Base-by-base conservation (phyloP, 2,113 vertebrate species). In the Epinephelus cyanopodus region DNA sequence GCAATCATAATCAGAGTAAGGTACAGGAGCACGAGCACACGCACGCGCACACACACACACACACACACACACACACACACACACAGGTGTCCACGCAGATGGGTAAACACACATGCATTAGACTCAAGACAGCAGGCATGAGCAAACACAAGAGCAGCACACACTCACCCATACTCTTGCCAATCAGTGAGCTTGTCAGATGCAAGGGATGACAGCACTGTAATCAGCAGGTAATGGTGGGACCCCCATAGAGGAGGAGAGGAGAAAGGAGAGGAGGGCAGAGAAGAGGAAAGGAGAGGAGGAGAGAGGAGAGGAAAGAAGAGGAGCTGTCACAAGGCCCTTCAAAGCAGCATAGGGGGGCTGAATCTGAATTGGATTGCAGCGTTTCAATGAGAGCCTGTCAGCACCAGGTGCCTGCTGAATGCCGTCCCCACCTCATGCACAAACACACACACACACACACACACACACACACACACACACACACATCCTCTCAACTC, bases 191-290 rank as follows among this genome's bases (percentile, higher is more conserved):
- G 76, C 77, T 86, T 88, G 87, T 89, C 87, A 88, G 54, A 71
- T 54, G 37, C 42, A 53, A 54, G 77, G 60, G 78, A 61, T 83
- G 92, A 88, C 92, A 92, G 90, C 76, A 88, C 87, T 90, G 87
- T 89, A 92, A 93, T 94, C 92, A 93, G 89, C 64, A 86, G 85
- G 90, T 88, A 91, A 90, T 90, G 78, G 92, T 71, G 73, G 85
- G 75, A 68, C 69, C 67, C 82, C 84, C 19, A 66, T 14, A 47
- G 74, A 48, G 25, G 57, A n/a, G 50, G 18, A 27, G 50, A 19
- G 57, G 48, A 21, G 50, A 18, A 29, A 50, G 65, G 52, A 17
- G 68, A 56, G 19, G 10, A 45, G 29, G 17, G 29, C 10, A 29
- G 81, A 83, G 77, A 21, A 25, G 58, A 52, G 13, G 21, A 62